These are phyloP conservation scores for Microcebus murinus DNA, from an alignment of 2,113 vertebrate species.

Conservation along the genomic window DNA sequence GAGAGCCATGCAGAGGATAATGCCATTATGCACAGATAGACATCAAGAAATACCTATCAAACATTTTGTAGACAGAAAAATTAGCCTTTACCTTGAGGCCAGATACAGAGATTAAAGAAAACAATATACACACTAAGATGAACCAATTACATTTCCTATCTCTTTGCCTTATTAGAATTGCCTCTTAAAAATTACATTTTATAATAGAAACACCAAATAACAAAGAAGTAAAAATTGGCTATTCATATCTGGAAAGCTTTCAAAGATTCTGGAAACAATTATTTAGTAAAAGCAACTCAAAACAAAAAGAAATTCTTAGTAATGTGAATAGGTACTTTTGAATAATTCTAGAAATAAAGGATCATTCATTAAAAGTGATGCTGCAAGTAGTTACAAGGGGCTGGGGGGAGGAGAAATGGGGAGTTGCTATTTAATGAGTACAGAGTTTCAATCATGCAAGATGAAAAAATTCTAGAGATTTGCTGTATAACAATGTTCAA, in stretches of 20 bases:
- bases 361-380: neutral
- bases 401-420: accelerated
- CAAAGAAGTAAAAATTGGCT: conserved; percentile 46
- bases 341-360: conserved; percentile 31
- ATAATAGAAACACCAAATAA: conserved; percentile 49
- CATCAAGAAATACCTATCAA: conserved; percentile 11
- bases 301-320: neutral
- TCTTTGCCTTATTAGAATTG: conserved; percentile 37
- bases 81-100: conserved; percentile 24
- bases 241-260: neutral
- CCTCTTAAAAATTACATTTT: conserved; percentile 39
- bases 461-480: neutral
- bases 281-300: conserved; percentile 31
- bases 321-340: neutral
- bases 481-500: accelerated
- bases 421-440: neutral
- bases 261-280: conserved; percentile 54
- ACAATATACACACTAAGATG: neutral
- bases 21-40: neutral
- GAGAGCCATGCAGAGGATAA: neutral
- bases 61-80: neutral
- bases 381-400: neutral
- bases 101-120: conserved; percentile 37
- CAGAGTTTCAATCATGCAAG: neutral
- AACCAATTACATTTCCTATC: conserved; percentile 23